Percentiles rank a stretch among this genome's conserved stretches.
These are phyloP conservation scores for Ctenoplectra terminalis DNA, from an alignment of 1,140 invertebrate genomes.

Conservation along the genomic window DNA sequence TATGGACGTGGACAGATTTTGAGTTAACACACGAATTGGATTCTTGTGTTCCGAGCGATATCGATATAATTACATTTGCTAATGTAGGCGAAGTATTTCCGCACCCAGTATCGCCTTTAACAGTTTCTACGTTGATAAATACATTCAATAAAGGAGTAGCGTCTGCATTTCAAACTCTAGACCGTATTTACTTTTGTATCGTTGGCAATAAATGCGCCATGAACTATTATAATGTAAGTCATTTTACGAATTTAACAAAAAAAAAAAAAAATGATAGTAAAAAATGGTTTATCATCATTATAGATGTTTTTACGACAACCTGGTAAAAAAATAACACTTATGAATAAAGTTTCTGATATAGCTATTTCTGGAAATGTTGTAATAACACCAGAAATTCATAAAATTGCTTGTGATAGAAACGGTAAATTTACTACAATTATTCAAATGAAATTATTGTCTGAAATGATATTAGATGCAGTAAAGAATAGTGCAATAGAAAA, in stretches of 20 bases:
- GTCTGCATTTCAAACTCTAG: neutral
- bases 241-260: slow-evolving; percentile 20
- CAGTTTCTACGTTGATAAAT: slow-evolving; percentile 72
- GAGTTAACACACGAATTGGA: slow-evolving; percentile 90
- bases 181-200: slow-evolving; percentile 13
- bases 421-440: slow-evolving; percentile 54
- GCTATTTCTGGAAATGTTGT: slow-evolving; percentile 85
- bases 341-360: slow-evolving; percentile 84
- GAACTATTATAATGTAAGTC: slow-evolving; percentile 83
- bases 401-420: slow-evolving; percentile 79
- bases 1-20: slow-evolving; percentile 88
- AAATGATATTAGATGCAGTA: slow-evolving; percentile 50
- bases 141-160: slow-evolving; percentile 74
- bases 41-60: slow-evolving; percentile 81
- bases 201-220: slow-evolving; percentile 67
- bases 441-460: neutral
- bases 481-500: slow-evolving; percentile 65
- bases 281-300: slow-evolving; percentile 18
- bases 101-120: slow-evolving; percentile 81
- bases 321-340: slow-evolving; percentile 78
- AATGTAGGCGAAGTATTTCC: slow-evolving; percentile 88
- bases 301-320: slow-evolving; percentile 80
- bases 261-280: slow-evolving; percentile 42
- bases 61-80: slow-evolving; percentile 83
- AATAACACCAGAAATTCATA: slow-evolving; percentile 82